Conservation (phyloP, 2,113 vertebrate species). For the Nerophis ophidion region DNA sequence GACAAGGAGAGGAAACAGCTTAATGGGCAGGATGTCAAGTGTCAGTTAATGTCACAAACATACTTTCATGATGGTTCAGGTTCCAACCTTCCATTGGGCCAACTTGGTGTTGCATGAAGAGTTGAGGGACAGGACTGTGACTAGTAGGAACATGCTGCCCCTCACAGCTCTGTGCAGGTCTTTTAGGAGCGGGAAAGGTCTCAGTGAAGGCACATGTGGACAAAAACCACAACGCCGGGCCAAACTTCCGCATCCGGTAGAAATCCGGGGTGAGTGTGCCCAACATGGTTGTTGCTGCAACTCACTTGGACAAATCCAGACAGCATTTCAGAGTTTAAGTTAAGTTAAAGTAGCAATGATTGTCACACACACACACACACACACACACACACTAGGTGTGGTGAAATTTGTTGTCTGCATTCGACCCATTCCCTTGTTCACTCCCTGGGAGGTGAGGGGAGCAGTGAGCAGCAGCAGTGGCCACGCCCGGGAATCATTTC, state of each 20-base stretch:
- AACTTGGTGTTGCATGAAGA: slow-evolving; percentile 7
- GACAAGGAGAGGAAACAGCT: slow-evolving; percentile 53
- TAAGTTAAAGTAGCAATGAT: no score
- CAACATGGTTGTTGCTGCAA: not conserved
- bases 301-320: not conserved
- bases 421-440: no score
- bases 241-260: not conserved
- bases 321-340: not conserved
- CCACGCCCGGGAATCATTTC: no score
- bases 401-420: no score
- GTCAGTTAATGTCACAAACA: slow-evolving; percentile 43
- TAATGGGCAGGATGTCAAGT: slow-evolving; percentile 50
- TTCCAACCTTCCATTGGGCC: slow-evolving; percentile 12
- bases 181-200: slow-evolving; percentile 48
- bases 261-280: no score
- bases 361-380: no score
- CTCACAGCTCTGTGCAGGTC: slow-evolving; percentile 10
- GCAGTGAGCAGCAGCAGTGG: no score
- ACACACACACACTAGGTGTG: no score
- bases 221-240: slow-evolving; percentile 19
- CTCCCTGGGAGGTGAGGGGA: no score
- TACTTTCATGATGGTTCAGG: slow-evolving; percentile 11
- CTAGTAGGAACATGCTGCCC: not conserved
- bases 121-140: slow-evolving; percentile 6
- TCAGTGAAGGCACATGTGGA: slow-evolving; percentile 28